Conservation (phyloP, 2,113 vertebrate genomes). For the Myotis brandtii region DNA sequence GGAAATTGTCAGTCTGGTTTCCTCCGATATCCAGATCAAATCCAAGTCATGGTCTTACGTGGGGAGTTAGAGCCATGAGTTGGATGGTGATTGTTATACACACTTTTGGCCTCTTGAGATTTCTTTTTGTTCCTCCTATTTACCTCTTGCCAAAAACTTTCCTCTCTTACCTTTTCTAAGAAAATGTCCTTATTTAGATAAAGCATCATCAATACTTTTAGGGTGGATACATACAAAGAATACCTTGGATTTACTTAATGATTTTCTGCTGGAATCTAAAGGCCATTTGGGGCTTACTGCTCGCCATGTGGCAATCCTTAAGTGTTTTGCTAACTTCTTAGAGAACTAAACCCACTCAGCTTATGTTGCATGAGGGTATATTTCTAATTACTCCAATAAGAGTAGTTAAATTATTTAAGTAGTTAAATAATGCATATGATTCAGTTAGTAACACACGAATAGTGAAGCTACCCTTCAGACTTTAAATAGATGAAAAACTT, state of each 20-base stretch:
- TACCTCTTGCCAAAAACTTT: background rate
- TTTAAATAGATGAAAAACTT: slow-evolving; percentile 5
- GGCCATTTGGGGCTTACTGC: slow-evolving; percentile 60
- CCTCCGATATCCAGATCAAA: background rate
- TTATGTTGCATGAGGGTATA: slow-evolving; percentile 56
- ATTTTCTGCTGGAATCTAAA: slow-evolving; percentile 52
- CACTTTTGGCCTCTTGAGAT: background rate
- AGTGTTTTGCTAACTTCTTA: slow-evolving; percentile 68
- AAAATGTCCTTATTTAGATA: slow-evolving; percentile 11
- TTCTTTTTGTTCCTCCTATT: background rate
- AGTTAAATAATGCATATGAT: slow-evolving; percentile 62
- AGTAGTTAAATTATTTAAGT: slow-evolving; percentile 62
- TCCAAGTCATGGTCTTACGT: background rate
- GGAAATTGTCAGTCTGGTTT: background rate
- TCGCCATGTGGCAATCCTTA: slow-evolving; percentile 66
- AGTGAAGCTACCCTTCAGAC: background rate
- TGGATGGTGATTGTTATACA: background rate
- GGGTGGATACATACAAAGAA: background rate
- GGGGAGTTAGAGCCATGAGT: background rate
- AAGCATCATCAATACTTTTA: background rate
- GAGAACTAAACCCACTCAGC: slow-evolving; percentile 62
- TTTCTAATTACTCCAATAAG: slow-evolving; percentile 62
- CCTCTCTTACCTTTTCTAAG: background rate
- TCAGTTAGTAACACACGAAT: background rate
- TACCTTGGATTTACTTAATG: slow-evolving; percentile 24